Evolutionary conservation across 2,888 invertebrate species (phyloP), one percentile per base, ranked within the genome.

Genomic region (Dynastes hyllus): DNA sequence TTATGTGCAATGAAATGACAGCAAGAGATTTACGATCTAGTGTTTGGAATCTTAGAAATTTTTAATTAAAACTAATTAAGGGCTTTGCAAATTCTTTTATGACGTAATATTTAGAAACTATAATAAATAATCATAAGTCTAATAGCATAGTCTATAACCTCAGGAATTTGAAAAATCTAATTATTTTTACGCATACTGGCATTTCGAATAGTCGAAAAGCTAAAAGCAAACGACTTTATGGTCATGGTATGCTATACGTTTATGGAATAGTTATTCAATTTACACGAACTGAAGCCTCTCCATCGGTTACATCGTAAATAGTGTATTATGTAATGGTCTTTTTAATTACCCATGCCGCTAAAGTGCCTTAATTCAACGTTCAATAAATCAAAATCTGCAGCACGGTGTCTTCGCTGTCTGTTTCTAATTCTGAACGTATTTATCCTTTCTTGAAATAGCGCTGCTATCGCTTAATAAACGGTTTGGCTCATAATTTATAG

Each of bases 281-380:
- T 45, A 11, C 45, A 8, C 11, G 45, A 11, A 11, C 45, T 2
- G 45, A 45, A 45, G 8, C 11, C 11, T 45, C 45, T 2, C 45
- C 11, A 11, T 11, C 11, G 45, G 45, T 11, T 45, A 45, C 45
- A 11, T 45, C 45, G 11, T 45, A 45, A 45, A 45, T 58, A 16
- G 55, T 27, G 16, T 58, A 58, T 58, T 58, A 58, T 16, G 55
- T 58, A 58, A 27, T 16, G 22, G 22, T 58, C 16, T 58, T 27
- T 65, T 37, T 65, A 65, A 65, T 65, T 65, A 65, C 13, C 65
- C n/a, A 61, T 13, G 16, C 6, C 37, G 65, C 22, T 32, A 65
- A 65, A 65, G 8, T 40, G 65, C 65, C n/a, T 65, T 65, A 65
- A 37, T 65, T 65, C 65, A 65, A n/a, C 65, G 16, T 65, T 16